Percentiles rank a stretch among this genome's conserved stretches.
Evolutionary conservation across 1,140 invertebrate genomes (phyloP).

Genomic region (Atta texana): DNA sequence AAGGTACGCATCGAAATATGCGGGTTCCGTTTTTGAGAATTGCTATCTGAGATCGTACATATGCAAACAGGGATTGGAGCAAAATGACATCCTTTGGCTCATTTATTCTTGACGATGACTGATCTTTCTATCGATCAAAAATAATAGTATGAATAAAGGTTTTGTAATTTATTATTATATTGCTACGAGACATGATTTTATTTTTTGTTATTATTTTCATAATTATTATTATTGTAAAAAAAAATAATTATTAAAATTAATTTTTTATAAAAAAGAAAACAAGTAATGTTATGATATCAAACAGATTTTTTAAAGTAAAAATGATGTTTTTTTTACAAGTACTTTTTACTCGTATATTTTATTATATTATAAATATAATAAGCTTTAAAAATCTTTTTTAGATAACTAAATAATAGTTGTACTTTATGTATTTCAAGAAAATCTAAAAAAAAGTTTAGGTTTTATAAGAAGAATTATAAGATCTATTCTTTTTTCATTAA

Average conservation of each 20-base stretch:
- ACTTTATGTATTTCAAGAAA: neutral
- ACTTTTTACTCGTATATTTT: too few relatives aligned
- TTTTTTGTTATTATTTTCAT: neutral
- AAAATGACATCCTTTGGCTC: neutral
- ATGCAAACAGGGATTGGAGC: conserved; percentile 3
- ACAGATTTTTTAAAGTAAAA: neutral
- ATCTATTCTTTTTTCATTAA: neutral
- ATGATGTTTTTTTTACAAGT: neutral
- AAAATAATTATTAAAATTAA: neutral
- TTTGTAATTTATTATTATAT: conserved; percentile 9
- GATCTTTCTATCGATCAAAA: neutral
- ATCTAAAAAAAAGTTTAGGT: neutral
- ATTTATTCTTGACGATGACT: conserved; percentile 27
- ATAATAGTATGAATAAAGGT: neutral
- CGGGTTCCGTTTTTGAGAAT: conserved; percentile 31
- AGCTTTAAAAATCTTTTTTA: neutral
- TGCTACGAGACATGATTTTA: neutral
- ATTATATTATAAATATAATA: neutral
- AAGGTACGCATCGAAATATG: conserved; percentile 15
- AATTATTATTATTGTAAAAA: neutral
- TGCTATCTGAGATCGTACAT: conserved; percentile 24
- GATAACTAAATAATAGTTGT: neutral
- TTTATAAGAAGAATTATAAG: neutral
- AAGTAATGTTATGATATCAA: neutral
- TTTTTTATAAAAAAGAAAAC: neutral